These are phyloP conservation scores for Cyclopterus lumpus DNA, from an alignment of 2,797 vertebrate species.

Conservation along the genomic window DNA sequence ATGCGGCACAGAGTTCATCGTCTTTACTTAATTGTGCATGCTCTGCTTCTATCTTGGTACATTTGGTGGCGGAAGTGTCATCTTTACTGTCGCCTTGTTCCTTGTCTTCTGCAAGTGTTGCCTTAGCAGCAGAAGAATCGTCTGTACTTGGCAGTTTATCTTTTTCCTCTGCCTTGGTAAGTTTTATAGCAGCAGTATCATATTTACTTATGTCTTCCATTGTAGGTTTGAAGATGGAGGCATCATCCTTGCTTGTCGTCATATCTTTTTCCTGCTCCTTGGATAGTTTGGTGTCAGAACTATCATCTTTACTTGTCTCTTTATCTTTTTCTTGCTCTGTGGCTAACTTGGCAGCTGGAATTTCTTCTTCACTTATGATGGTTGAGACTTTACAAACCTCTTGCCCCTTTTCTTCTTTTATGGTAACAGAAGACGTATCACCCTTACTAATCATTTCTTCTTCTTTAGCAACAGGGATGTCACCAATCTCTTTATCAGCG, in stretches of 20 bases:
- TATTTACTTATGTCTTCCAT: constrained; percentile 16
- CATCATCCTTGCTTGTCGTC: constrained; percentile 32
- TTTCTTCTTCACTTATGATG: constrained; percentile 47
- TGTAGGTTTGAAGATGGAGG: constrained; percentile 15
- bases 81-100: constrained; percentile 43
- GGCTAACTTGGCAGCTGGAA: constrained; percentile 8
- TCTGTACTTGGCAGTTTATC: constrained; percentile 28
- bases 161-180: constrained; percentile 26
- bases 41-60: constrained; percentile 26
- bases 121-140: constrained; percentile 30
- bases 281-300: constrained; percentile 15
- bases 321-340: constrained; percentile 45
- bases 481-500: constrained; percentile 27
- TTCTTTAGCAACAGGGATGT: constrained; percentile 40
- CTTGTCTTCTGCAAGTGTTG: constrained; percentile 25
- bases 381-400: constrained; percentile 32
- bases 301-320: constrained; percentile 41
- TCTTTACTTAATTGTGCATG: constrained; percentile 23
- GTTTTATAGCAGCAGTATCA: constrained; percentile 17
- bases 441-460: constrained; percentile 35
- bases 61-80: constrained; percentile 6
- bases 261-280: constrained; percentile 36
- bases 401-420: constrained; percentile 45
- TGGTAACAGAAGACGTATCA: constrained; percentile 12
- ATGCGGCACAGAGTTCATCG: constrained; percentile 6